These are phyloP conservation scores for Macrosteles quadrilineatus DNA, from an alignment of 1,140 invertebrate species.

Conservation along the genomic window DNA sequence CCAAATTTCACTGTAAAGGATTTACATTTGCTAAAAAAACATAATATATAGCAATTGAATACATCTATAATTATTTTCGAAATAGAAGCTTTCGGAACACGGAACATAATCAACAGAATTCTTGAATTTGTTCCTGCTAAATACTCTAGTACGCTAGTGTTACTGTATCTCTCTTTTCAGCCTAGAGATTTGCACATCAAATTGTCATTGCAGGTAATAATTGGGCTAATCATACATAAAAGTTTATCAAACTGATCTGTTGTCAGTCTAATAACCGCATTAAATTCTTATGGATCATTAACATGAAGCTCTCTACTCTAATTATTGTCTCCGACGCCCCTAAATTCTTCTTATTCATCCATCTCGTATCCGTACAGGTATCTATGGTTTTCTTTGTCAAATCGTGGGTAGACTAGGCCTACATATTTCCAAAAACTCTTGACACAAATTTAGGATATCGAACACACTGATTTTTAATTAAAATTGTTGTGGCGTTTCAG, in stretches of 20 bases:
- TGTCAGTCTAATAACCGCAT: too few relatives aligned
- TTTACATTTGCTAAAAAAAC: conserved; percentile 21
- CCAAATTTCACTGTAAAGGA: too few relatives aligned
- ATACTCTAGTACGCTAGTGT: not conserved
- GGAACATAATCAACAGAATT: conserved; percentile 26
- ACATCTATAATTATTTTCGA: conserved; percentile 26
- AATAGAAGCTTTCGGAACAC: conserved; percentile 20
- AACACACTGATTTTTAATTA: too few relatives aligned
- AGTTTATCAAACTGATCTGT: too few relatives aligned
- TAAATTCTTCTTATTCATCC: too few relatives aligned
- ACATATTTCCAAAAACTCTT: not conserved
- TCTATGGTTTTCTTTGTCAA: too few relatives aligned
- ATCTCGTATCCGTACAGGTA: too few relatives aligned
- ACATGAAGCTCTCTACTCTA: not conserved
- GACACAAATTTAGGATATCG: not conserved
- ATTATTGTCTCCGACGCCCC: not conserved
- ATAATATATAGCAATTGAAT: conserved; percentile 12
- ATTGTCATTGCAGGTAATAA: not conserved
- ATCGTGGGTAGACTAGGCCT: too few relatives aligned
- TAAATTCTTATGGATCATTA: conserved; percentile 5
- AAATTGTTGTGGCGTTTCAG: not conserved
- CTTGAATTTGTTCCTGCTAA: conserved; percentile 18
- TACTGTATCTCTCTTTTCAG: conserved; percentile 29
- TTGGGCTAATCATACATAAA: too few relatives aligned
- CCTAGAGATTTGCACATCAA: conserved; percentile 28